Percentiles rank a stretch among this genome's conserved stretches.
These are phyloP conservation scores for Sphaeramia orbicularis DNA, from an alignment of 2,797 vertebrate genomes.

Conservation along the genomic window DNA sequence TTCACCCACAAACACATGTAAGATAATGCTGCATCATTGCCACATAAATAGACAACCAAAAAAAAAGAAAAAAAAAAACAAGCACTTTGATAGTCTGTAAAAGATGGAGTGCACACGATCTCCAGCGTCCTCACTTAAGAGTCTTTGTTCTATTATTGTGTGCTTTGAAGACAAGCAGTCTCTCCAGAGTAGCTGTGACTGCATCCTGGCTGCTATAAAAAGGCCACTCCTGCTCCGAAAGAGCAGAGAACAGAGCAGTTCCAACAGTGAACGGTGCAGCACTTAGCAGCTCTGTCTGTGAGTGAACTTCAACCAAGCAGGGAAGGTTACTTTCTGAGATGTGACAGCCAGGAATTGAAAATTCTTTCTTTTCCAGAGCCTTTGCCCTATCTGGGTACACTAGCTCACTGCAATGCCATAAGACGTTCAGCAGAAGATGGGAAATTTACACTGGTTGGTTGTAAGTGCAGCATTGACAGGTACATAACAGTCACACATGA, in stretches of 20 bases:
- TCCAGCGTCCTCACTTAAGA: slow-evolving; percentile 62
- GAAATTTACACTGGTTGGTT: slow-evolving; percentile 30
- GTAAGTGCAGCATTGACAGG: slow-evolving; percentile 20
- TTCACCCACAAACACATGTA: slow-evolving; percentile 6
- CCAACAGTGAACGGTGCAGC: slow-evolving; percentile 49
- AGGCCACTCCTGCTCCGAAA: slow-evolving; percentile 65
- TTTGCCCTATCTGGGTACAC: slow-evolving; percentile 27
- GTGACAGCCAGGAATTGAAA: slow-evolving; percentile 58
- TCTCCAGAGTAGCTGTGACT: slow-evolving; percentile 66
- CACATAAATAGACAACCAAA: slow-evolving; percentile 25
- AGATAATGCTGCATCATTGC: slow-evolving; percentile 43
- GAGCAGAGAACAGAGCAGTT: slow-evolving; percentile 43
- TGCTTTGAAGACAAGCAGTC: slow-evolving; percentile 68
- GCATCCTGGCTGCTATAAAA: slow-evolving; percentile 76
- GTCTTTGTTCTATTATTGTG: slow-evolving; percentile 77
- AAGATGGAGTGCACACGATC: slow-evolving; percentile 48
- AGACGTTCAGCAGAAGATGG: slow-evolving; percentile 40
- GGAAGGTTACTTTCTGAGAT: slow-evolving; percentile 51
- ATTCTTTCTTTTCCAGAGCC: slow-evolving; percentile 53
- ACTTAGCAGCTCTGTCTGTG: slow-evolving; percentile 52
- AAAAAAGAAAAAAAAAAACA: too few relatives aligned
- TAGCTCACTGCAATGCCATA: slow-evolving; percentile 13
- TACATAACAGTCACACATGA: background rate
- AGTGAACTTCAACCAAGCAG: slow-evolving; percentile 49
- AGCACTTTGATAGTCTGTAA: slow-evolving; percentile 41